phyloP scores from a whole-genome alignment of 2,888 invertebrate genomes.

The Cosmia trapezina region DNA sequence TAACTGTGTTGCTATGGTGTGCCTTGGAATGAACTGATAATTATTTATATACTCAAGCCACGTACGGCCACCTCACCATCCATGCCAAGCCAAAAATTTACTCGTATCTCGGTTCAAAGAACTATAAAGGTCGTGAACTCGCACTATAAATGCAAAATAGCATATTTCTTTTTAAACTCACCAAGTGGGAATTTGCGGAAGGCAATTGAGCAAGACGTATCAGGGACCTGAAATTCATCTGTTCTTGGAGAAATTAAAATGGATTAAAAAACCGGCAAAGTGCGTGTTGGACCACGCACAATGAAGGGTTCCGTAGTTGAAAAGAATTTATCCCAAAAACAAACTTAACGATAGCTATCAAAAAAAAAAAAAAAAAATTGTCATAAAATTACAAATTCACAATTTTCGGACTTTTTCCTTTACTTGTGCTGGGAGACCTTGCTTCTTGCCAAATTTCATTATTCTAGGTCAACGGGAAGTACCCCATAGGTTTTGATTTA shows the following conservation, averaged over 20 bases:
- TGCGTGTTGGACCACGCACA: too few species aligned
- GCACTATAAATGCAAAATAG: conserved; percentile 19
- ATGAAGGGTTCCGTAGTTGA: too few species aligned
- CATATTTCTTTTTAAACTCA: neutral
- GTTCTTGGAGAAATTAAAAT: neutral
- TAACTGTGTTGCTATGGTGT: neutral
- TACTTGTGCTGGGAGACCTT: too few species aligned
- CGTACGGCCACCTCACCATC: conserved; percentile 16
- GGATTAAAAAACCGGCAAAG: too few species aligned
- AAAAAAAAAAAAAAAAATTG: too few species aligned
- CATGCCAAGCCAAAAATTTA: conserved; percentile 22
- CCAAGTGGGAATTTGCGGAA: conserved; percentile 4
- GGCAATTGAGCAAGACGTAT: neutral
- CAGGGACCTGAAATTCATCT: neutral
- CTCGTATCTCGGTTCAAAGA: conserved; percentile 20
- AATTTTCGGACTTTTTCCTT: too few species aligned
- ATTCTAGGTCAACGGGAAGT: too few species aligned
- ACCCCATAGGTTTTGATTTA: too few species aligned
- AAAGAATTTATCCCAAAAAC: too few species aligned
- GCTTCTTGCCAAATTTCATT: too few species aligned
- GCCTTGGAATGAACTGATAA: conserved; percentile 4
- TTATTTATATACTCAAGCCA: conserved; percentile 34
- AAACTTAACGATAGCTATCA: too few species aligned
- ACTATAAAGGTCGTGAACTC: conserved; percentile 38
- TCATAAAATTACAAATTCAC: too few species aligned